Conservation (phyloP, 35 echinoderm and acorn worm species). For the Lytechinus pictus region DNA sequence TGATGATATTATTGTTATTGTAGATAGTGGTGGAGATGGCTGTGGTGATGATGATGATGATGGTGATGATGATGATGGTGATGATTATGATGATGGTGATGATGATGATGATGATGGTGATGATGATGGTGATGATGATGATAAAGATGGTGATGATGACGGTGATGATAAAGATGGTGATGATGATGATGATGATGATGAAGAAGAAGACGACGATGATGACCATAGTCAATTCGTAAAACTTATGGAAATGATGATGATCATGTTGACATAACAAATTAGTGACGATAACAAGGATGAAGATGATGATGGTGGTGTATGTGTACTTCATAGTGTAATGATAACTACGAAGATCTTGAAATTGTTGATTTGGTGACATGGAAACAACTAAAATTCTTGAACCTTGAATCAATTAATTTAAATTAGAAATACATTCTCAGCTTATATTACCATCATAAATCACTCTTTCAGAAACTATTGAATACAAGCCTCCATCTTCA, state of each 20-base stretch:
- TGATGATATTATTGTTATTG: not conserved
- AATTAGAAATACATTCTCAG: not conserved
- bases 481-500: not conserved
- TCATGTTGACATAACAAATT: not conserved
- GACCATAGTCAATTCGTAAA: not conserved
- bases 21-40: not conserved
- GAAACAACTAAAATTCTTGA: too few relatives aligned
- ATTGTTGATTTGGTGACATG: too few relatives aligned
- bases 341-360: too few relatives aligned
- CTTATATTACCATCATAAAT: not conserved
- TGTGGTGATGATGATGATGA: not conserved
- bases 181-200: slow-evolving; percentile 13
- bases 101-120: not conserved
- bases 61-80: not conserved
- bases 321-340: too few relatives aligned
- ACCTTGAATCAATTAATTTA: too few relatives aligned
- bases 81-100: not conserved
- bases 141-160: not conserved
- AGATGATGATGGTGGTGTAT: not conserved
- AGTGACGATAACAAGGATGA: not conserved
- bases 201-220: not conserved
- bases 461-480: not conserved
- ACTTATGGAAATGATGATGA: not conserved
- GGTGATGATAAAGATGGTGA: not conserved
- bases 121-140: not conserved